Evolutionary conservation across 1,140 invertebrate genomes (phyloP), one percentile per base, ranked within the genome.

Genomic region (Drosophila nikananu): DNA sequence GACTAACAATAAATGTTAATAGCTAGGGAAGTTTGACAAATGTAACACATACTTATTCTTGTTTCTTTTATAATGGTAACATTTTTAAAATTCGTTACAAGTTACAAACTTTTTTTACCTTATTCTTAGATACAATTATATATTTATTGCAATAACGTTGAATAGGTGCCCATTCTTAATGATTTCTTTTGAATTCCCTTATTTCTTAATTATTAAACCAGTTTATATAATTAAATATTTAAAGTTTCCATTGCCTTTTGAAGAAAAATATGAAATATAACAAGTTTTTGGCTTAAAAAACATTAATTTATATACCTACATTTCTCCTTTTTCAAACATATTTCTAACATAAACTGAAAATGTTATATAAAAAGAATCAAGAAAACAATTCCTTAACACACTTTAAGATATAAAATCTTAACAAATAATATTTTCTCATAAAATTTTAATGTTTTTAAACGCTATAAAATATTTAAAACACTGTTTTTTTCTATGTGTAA

Each of bases 331-430:
- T 2, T 8, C 0, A 7, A 27, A 17, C 23, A 7, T 17, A 27
- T 27, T n/a, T n/a, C 2, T 2, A 1, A 27, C 3, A 2, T n/a
- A n/a, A 27, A n/a, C 10, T 4, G 4, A 5, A 6, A 0, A 27
- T 5, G 5, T 27, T 27, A 3, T 5, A 27, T 5, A 6, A 5
- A 3, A 27, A 3, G 5, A 3, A 27, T 5, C 3, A 27, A 27
- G 0, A 27, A n/a, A n/a, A n/a, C n/a, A n/a, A n/a, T n/a, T n/a
- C n/a, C 1, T 30, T 32, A 32, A 32, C 1, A 8, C 1, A 32
- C 1, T 15, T 35, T 19, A 19, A 3, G n/a, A 7, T 0, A 21
- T 1, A 21, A 9, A 1, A 35, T 35, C 7, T 15, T 21, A 5
- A 5, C 15, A 54, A 35, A 32, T 9, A 35, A 9, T 21, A 21